Evolutionary conservation across 2,797 vertebrate species (phyloP), one percentile per base, ranked within the genome.

Genomic region (Clarias platycephalus): DNA sequence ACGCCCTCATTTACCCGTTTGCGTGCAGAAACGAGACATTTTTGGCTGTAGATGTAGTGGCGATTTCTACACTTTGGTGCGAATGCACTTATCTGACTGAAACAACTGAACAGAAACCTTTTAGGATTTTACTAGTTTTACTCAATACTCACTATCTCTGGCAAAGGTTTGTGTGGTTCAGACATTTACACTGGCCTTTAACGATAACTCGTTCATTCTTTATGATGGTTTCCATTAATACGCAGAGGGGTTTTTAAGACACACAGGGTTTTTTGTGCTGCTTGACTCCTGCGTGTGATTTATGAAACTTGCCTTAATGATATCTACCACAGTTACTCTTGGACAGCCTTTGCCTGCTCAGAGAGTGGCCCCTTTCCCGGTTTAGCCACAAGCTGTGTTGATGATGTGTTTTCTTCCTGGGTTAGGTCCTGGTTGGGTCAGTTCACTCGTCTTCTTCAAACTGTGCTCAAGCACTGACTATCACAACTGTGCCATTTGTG

Each of bases 401-500:
- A n/a, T 28, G 31, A 70, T 70, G 13, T 84, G 12, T 71, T 44
- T 75, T 60, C 49, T 53, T 49, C 44, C 12, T 67, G 92, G 90
- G 90, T 88, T 93, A 88, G 87, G 92, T 95, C 95, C 82, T 95
- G 93, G 93, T 88, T 89, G 94, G 88, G 94, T 93, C 93, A 93
- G 71, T 91, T 94, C 91, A 91, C 91, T 93, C 67, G 92, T 89
- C 91, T 93, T 71, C 95, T 96, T 92, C 95, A 95, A 95, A 93
- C 95, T 96, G 93, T 96, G 97, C 96, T 96, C 95, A 95, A 96
- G 94, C 94, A 96, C 95, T 90, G 92, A 96, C 95, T 96, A 94
- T 97, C 95, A 96, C 95, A 95, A 92, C 95, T 96, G 95, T 98
- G 97, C 96, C 96, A 96, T 97, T 98, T 96, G 95, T n/a, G 22